Evolutionary conservation across 2,113 vertebrate genomes (phyloP).

Genomic region (Phainopepla nitens): DNA sequence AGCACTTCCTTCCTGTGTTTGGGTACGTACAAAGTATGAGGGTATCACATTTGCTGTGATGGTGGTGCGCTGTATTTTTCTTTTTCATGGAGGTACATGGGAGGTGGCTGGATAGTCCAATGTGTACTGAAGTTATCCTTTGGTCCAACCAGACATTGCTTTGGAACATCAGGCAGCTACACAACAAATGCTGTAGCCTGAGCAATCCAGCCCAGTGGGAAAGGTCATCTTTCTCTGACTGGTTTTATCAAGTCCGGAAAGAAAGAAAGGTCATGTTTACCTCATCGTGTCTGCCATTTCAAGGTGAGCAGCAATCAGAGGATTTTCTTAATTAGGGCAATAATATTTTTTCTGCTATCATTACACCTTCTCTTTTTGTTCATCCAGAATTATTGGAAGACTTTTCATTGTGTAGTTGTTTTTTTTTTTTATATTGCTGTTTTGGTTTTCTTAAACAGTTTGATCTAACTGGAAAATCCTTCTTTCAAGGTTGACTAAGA

Average conservation of each 20-base stretch:
- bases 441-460: not conserved
- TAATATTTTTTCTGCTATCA: not conserved
- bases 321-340: not conserved
- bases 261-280: not conserved
- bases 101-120: not conserved
- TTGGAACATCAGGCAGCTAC: not conserved
- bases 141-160: not conserved
- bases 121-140: fast-evolving
- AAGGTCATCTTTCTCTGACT: not conserved
- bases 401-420: not conserved
- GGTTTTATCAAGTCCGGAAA: not conserved
- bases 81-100: not conserved
- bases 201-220: not conserved
- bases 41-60: not conserved
- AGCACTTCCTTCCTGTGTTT: not conserved
- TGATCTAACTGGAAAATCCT: not conserved
- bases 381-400: not conserved
- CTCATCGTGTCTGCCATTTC: not conserved
- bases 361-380: not conserved
- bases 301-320: not conserved
- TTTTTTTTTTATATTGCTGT: not conserved
- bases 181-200: not conserved
- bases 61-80: not conserved
- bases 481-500: not conserved
- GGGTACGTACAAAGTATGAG: not conserved